These are phyloP conservation scores for Phasia obesa DNA, from an alignment of 2,888 invertebrate genomes.

Conservation along the genomic window DNA sequence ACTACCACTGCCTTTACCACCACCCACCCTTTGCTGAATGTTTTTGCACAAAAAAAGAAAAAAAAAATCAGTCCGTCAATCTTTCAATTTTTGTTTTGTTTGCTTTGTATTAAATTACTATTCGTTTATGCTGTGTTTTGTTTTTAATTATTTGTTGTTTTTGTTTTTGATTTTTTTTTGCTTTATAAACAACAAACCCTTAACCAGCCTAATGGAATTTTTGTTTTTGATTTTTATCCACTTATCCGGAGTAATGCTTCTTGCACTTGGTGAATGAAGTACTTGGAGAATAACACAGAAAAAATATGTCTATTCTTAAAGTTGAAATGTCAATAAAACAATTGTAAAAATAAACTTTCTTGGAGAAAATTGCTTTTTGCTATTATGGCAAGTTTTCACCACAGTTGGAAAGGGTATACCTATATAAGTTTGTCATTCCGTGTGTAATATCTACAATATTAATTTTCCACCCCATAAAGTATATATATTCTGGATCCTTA, in stretches of 20 bases:
- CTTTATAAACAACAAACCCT: constrained; percentile 33
- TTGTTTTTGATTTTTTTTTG: constrained; percentile 55
- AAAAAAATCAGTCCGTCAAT: constrained; percentile 15
- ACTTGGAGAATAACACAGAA: neutral
- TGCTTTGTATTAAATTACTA: constrained; percentile 19
- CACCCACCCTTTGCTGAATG: constrained; percentile 36
- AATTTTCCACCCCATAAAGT: no score
- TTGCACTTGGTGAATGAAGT: neutral
- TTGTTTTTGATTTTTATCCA: constrained; percentile 74
- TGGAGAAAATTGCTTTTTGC: no score
- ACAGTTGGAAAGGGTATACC: no score
- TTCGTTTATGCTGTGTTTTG: constrained; percentile 1
- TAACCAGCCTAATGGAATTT: constrained; percentile 60
- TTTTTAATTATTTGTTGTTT: constrained; percentile 17
- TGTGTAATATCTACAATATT: no score
- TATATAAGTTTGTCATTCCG: no score
- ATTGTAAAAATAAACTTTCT: no score
- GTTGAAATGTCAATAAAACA: no score
- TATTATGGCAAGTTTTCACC: no score
- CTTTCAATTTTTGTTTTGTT: constrained; percentile 58
- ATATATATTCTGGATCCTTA: no score
- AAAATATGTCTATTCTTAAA: neutral
- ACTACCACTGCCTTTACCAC: no score
- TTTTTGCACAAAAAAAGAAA: constrained; percentile 36
- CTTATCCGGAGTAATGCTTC: constrained; percentile 78